phyloP scores from a whole-genome alignment of 2,113 vertebrate genomes.

The Potamarius usumacintae region DNA sequence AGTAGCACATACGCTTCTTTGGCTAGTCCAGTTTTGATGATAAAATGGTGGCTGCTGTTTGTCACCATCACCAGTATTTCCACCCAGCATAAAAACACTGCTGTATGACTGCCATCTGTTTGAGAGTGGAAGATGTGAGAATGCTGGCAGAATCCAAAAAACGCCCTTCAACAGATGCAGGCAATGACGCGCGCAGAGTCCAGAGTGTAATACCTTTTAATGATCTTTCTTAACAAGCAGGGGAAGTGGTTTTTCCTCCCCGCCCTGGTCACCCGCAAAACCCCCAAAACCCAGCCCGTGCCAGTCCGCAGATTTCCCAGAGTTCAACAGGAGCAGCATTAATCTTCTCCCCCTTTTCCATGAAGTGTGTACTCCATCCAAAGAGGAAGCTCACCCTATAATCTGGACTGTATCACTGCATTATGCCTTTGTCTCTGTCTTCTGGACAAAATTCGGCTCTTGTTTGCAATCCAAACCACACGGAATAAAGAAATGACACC shows the following conservation, averaged over 20 bases:
- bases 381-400: slow-evolving; percentile 50
- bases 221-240: slow-evolving; percentile 74
- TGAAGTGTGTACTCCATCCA: slow-evolving; percentile 63
- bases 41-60: not conserved
- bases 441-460: slow-evolving; percentile 14
- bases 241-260: slow-evolving; percentile 69
- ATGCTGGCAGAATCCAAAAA: slow-evolving; percentile 48
- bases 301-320: slow-evolving; percentile 70
- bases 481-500: slow-evolving; percentile 57
- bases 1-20: not conserved
- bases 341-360: slow-evolving; percentile 60
- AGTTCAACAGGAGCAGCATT: slow-evolving; percentile 70
- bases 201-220: slow-evolving; percentile 70
- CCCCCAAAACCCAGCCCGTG: slow-evolving; percentile 57
- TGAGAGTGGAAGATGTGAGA: slow-evolving; percentile 56
- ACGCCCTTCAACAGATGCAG: slow-evolving; percentile 66
- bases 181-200: slow-evolving; percentile 64
- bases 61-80: slow-evolving; percentile 36
- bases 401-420: slow-evolving; percentile 64
- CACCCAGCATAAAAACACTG: slow-evolving; percentile 27
- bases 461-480: slow-evolving; percentile 60
- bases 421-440: slow-evolving; percentile 16
- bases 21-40: not conserved
- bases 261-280: slow-evolving; percentile 68
- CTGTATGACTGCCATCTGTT: slow-evolving; percentile 55